A percentile compares a stretch with the other conserved stretches of the same genome.
Conservation (phyloP, 2,888 invertebrate genomes). For the Catonia carolina region DNA sequence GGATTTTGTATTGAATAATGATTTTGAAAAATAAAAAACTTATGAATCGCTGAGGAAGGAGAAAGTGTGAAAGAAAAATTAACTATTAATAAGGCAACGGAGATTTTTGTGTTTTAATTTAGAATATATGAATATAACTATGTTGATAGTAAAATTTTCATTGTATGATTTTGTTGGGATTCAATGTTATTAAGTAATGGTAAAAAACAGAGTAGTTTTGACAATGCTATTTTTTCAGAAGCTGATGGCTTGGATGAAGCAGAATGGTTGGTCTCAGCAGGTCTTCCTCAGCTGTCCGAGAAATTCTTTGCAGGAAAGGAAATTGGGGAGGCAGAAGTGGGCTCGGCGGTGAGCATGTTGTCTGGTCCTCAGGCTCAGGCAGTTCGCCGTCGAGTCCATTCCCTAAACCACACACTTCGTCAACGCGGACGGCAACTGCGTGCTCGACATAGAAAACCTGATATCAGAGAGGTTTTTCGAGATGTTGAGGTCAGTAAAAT, state of each 20-base stretch:
- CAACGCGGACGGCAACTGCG: slow-evolving; percentile 52
- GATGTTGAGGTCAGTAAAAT: slow-evolving; percentile 62
- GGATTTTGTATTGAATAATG: too few species aligned
- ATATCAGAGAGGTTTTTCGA: slow-evolving; percentile 76
- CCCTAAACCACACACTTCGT: slow-evolving; percentile 69
- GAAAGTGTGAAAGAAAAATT: too few species aligned
- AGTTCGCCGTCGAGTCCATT: slow-evolving; percentile 63
- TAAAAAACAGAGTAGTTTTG: too few species aligned
- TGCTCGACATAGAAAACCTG: slow-evolving; percentile 56
- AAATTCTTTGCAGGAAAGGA: slow-evolving; percentile 63
- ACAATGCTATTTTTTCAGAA: slow-evolving; percentile 7
- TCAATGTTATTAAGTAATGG: too few species aligned
- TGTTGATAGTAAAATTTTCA: too few species aligned
- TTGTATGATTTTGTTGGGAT: too few species aligned
- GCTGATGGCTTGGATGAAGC: slow-evolving; percentile 61
- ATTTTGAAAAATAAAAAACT: too few species aligned
- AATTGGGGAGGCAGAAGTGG: slow-evolving; percentile 58
- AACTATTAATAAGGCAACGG: too few species aligned
- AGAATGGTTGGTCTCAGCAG: slow-evolving; percentile 68
- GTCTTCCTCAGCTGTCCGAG: slow-evolving; percentile 61
- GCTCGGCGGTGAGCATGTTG: slow-evolving; percentile 51
- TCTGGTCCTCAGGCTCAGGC: slow-evolving; percentile 67
- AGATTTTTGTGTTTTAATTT: too few species aligned
- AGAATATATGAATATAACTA: too few species aligned
- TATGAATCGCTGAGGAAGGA: too few species aligned